These are phyloP conservation scores for Thymallus thymallus DNA, from an alignment of 2,113 vertebrate species.

Conservation along the genomic window DNA sequence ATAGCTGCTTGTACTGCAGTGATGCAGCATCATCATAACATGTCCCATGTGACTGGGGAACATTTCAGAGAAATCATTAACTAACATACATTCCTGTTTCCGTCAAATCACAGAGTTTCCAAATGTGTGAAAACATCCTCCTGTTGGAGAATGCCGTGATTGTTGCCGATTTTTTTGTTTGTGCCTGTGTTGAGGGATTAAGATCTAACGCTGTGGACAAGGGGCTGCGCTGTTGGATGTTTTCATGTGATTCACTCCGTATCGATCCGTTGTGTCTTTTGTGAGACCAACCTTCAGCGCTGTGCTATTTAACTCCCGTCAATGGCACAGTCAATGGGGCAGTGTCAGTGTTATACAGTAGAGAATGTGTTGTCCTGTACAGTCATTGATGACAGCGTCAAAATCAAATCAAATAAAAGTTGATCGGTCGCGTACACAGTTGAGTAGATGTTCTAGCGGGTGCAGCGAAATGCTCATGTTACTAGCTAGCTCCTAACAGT, in stretches of 20 bases:
- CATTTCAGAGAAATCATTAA: slow-evolving; percentile 4
- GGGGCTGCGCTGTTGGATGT: not conserved
- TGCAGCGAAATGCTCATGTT: no score
- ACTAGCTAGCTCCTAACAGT: no score
- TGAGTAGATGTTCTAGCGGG: no score
- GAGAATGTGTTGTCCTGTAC: not conserved
- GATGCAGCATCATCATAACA: not conserved
- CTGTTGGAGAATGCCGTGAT: not conserved
- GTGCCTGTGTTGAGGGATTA: not conserved
- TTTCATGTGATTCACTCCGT: not conserved
- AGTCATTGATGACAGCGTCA: not conserved
- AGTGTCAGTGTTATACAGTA: not conserved
- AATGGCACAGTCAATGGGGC: not conserved
- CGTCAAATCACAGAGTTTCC: not conserved
- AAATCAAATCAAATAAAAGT: no score
- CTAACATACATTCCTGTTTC: not conserved
- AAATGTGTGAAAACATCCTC: not conserved
- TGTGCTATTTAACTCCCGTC: no score
- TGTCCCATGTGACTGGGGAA: not conserved
- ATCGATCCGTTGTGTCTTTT: not conserved
- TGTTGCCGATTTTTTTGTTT: not conserved
- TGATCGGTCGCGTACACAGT: no score
- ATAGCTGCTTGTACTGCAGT: not conserved
- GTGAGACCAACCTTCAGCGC: no score
- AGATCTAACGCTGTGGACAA: not conserved